A percentile compares a stretch with the other conserved stretches of the same genome.
phyloP scores from a whole-genome alignment of 2,797 vertebrate species.

The Danio jaintianensis region DNA sequence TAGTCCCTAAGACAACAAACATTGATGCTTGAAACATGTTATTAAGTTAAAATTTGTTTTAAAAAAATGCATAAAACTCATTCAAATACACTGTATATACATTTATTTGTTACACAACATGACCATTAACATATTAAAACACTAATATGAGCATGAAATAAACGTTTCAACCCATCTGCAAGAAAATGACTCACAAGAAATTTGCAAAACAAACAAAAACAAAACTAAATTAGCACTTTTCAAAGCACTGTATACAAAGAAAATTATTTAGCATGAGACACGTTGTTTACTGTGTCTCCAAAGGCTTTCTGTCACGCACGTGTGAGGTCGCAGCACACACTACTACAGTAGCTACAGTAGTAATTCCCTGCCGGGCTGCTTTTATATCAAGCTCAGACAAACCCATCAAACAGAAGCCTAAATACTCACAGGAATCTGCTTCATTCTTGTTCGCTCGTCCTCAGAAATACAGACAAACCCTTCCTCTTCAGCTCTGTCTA shows the following conservation, averaged over 20 bases:
- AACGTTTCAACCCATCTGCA: too few species aligned
- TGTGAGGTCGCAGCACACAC: constrained; percentile 52
- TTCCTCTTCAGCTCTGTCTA: constrained; percentile 63
- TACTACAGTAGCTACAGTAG: constrained; percentile 24
- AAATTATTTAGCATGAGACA: background rate
- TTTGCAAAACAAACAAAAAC: background rate
- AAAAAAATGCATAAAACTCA: too few species aligned
- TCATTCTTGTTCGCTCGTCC: constrained; percentile 61
- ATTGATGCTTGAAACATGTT: too few species aligned
- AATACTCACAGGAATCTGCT: constrained; percentile 71
- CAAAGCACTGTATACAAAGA: background rate
- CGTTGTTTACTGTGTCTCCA: constrained; percentile 1
- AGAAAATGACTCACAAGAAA: too few species aligned
- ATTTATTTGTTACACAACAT: too few species aligned
- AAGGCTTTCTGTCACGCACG: constrained; percentile 33
- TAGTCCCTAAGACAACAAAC: too few species aligned
- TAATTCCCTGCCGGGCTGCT: constrained; percentile 38
- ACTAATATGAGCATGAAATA: too few species aligned
- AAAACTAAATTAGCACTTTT: background rate
- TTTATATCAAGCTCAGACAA: constrained; percentile 42
- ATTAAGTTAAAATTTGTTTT: too few species aligned
- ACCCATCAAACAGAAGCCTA: constrained; percentile 42
- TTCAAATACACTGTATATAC: too few species aligned
- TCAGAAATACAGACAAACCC: constrained; percentile 58
- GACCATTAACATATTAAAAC: too few species aligned